These are phyloP conservation scores for Atethmia centrago DNA, from an alignment of 2,888 invertebrate species.

Conservation along the genomic window DNA sequence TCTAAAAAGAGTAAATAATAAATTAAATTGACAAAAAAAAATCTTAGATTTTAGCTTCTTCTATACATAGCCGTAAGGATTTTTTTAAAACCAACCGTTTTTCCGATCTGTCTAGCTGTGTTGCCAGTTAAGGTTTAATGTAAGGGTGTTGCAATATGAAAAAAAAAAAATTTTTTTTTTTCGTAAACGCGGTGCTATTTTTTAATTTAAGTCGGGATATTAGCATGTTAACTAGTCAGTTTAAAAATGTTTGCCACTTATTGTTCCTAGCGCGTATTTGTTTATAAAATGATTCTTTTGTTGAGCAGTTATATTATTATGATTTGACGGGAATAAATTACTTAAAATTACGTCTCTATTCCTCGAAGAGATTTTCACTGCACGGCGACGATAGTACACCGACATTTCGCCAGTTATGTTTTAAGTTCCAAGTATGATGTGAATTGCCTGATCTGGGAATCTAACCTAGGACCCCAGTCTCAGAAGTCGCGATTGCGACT, in stretches of 20 bases:
- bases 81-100: conserved; percentile 53
- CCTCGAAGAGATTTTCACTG: too few relatives aligned
- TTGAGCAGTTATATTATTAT: conserved; percentile 12
- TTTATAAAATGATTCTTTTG: conserved; percentile 27
- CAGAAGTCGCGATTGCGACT: too few relatives aligned
- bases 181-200: conserved; percentile 68
- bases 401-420: too few relatives aligned
- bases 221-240: conserved; percentile 62
- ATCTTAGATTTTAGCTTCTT: conserved; percentile 59
- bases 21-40: conserved; percentile 59
- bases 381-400: too few relatives aligned
- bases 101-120: conserved; percentile 62
- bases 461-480: too few relatives aligned
- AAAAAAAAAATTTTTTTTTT: conserved; percentile 59
- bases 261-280: conserved; percentile 62
- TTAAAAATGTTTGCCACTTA: conserved; percentile 59
- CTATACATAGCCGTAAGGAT: conserved; percentile 63
- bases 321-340: too few relatives aligned
- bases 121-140: conserved; percentile 60
- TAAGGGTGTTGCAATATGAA: conserved; percentile 75
- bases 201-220: conserved; percentile 59
- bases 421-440: too few relatives aligned
- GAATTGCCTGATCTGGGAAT: too few relatives aligned
- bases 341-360: too few relatives aligned
- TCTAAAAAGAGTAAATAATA: conserved; percentile 66